Evolutionary conservation across 2,888 invertebrate species (phyloP).

Genomic region (Amiota communis): DNA sequence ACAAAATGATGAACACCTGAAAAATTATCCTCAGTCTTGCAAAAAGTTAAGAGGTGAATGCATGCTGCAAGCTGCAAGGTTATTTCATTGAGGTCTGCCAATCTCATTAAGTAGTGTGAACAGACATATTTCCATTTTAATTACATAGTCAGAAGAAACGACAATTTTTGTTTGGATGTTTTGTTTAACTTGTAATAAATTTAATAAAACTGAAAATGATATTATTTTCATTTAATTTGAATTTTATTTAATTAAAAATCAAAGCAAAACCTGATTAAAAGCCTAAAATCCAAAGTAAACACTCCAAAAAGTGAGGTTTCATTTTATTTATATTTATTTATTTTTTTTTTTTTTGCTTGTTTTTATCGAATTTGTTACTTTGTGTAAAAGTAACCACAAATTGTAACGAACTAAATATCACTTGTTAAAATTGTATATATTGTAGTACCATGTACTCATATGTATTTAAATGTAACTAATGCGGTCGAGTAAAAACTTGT

Average conservation of each 20-base stretch:
- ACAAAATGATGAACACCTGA: neutral
- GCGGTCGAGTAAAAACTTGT: constrained; percentile 18
- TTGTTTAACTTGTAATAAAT: neutral
- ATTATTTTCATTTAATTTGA: neutral
- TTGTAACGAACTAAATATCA: constrained; percentile 66
- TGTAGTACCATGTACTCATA: constrained; percentile 12
- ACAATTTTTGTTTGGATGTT: neutral
- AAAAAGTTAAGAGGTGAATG: neutral
- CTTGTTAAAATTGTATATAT: constrained; percentile 36
- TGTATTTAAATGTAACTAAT: constrained; percentile 47
- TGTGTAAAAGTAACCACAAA: constrained; percentile 51
- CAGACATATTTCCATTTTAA: no score
- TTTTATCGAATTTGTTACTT: neutral
- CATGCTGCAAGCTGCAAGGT: neutral
- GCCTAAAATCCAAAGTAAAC: constrained; percentile 12
- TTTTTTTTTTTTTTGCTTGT: no score
- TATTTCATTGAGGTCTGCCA: neutral
- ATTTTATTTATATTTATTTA: no score
- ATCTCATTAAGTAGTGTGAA: neutral
- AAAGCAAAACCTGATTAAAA: constrained; percentile 14
- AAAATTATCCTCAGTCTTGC: neutral
- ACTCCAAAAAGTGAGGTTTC: no score
- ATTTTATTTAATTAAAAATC: constrained; percentile 28
- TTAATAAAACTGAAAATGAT: neutral
- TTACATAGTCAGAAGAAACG: neutral